Evolutionary conservation across 2,888 invertebrate species (phyloP).

Genomic region (Hanleya hanleyi): DNA sequence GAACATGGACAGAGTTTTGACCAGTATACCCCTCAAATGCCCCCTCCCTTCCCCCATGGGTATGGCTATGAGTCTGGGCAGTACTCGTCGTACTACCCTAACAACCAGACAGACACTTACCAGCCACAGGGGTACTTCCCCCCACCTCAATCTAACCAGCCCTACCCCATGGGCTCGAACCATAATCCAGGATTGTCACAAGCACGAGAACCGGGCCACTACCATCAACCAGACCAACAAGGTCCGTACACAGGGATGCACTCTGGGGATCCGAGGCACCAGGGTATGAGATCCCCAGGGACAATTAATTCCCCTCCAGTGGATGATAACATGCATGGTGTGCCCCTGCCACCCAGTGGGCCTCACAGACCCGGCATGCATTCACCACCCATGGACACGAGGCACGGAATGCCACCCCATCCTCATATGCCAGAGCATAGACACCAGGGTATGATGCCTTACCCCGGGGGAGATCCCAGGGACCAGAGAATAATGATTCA

Average conservation of each 20-base stretch:
- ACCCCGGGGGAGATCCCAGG: neutral
- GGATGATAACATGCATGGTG: too few species aligned
- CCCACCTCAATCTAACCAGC: neutral
- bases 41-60: neutral
- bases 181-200: too few species aligned
- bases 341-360: neutral
- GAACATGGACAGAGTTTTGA: neutral
- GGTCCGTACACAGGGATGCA: neutral
- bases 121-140: conserved; percentile 3
- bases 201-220: neutral
- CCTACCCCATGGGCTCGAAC: too few species aligned
- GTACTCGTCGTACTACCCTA: neutral
- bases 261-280: too few species aligned
- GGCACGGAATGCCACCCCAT: neutral
- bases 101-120: neutral
- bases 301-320: neutral
- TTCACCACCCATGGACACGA: neutral
- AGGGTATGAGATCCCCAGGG: neutral
- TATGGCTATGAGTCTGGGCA: neutral
- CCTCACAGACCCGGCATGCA: neutral
- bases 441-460: neutral
- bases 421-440: neutral
- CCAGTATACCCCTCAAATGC: conserved; percentile 7
- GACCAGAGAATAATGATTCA: neutral
- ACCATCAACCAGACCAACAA: neutral